Evolutionary conservation across 2,888 invertebrate genomes (phyloP).

Genomic region (Ectobius pallidus): DNA sequence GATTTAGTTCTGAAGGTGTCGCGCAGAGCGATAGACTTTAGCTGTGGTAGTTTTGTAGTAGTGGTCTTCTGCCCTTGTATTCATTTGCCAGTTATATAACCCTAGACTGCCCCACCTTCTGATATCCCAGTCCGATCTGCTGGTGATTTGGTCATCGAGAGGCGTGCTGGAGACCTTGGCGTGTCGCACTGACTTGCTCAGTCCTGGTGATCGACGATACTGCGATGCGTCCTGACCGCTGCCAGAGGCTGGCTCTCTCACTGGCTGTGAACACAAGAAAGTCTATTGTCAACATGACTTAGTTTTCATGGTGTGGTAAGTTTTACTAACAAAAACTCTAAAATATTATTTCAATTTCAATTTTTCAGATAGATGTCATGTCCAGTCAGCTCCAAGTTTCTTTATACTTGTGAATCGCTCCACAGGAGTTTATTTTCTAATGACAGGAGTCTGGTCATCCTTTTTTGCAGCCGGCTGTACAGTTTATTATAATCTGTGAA

Average conservation of each 20-base stretch:
- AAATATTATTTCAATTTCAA: too few relatives aligned
- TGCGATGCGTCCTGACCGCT: conserved; percentile 34
- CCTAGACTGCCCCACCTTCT: conserved; percentile 40
- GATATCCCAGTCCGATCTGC: conserved; percentile 46
- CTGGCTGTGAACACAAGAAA: too few relatives aligned
- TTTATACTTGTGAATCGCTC: too few relatives aligned
- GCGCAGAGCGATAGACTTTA: conserved; percentile 19
- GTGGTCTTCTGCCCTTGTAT: conserved; percentile 22
- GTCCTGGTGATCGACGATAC: conserved; percentile 37
- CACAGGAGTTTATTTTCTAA: too few relatives aligned
- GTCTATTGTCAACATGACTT: too few relatives aligned
- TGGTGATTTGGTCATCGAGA: conserved; percentile 41
- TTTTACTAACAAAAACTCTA: too few relatives aligned
- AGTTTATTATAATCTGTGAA: too few relatives aligned
- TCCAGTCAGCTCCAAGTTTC: too few relatives aligned
- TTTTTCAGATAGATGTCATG: too few relatives aligned
- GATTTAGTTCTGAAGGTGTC: conserved; percentile 27
- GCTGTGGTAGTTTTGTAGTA: conserved; percentile 25
- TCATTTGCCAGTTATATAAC: conserved; percentile 29
- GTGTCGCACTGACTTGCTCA: conserved; percentile 41
- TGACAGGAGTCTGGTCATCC: too few relatives aligned
- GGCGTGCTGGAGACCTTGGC: conserved; percentile 32
- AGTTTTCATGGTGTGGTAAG: too few relatives aligned
- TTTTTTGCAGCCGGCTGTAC: too few relatives aligned
- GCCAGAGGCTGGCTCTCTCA: conserved; percentile 33